Base-by-base conservation (phyloP, 2,797 vertebrate species). In the Epinephelus awoara region DNA sequence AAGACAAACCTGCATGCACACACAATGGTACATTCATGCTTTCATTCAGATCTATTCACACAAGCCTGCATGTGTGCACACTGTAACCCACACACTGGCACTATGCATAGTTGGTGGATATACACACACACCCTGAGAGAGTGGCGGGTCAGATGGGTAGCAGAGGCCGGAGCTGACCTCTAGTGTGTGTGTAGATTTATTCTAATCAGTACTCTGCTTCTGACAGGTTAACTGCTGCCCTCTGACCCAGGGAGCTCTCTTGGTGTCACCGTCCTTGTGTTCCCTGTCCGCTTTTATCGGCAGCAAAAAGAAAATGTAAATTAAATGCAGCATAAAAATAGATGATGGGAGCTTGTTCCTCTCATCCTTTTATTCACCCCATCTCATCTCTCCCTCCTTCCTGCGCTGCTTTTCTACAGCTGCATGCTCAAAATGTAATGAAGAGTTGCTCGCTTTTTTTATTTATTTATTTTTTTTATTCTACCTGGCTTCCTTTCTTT, bases 151-250 rank as follows among this genome's bases (percentile, higher is more conserved):
- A 92, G 85, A 80, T 47, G 58, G 46, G 91, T 91, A 91, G 90
- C 94, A 86, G 92, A 87, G 94, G 86, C 93, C 91, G 79, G 66
- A 79, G 87, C 88, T 95, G 94, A 96, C 95, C 95, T 95, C 93
- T 93, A 82, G 93, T 92, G 93, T 92, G 94, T 93, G 92, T 95
- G 93, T 93, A 94, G 94, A 95, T 95, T 95, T 96, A 96, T 96
- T 96, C 93, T 96, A 96, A 96, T 96, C 94, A 96, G 95, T 95
- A 95, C 93, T 91, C 89, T 90, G 88, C 94, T 94, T 93, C 84
- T 96, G 96, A 96, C 95, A 96, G 96, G 93, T 95, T 95, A 95
- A 95, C 93, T 94, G 94, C 88, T 89, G 94, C 91, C 94, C 95
- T 92, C 77, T 94, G 93, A 95, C 90, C 94, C 85, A 17, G 66